phyloP scores from a whole-genome alignment of 2,888 invertebrate species.

The Nebria brevicollis region DNA sequence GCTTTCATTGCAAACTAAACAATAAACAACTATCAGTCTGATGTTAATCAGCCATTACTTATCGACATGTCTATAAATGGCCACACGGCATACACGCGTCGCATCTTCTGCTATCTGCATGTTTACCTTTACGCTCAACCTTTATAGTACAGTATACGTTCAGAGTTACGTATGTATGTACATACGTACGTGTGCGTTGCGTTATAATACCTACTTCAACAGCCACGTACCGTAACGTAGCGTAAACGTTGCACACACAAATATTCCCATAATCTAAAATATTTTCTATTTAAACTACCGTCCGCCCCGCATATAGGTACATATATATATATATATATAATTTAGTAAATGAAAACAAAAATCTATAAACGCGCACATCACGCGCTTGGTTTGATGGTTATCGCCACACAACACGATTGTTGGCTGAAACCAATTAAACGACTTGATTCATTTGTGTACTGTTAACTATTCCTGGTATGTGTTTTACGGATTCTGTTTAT shows the following conservation, averaged over 20 bases:
- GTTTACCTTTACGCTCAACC: not conserved
- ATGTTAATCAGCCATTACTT: conserved; percentile 45
- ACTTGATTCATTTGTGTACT: not conserved
- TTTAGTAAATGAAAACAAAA: not conserved
- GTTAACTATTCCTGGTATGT: conserved; percentile 12
- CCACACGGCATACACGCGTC: conserved; percentile 14
- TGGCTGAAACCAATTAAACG: conserved; percentile 8
- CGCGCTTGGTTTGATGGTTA: conserved; percentile 19
- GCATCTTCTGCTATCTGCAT: not conserved
- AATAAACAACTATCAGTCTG: conserved; percentile 41
- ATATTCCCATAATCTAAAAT: no score
- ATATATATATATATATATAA: no score
- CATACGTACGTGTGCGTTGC: conserved; percentile 2
- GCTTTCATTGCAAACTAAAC: conserved; percentile 10
- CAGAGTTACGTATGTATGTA: not conserved
- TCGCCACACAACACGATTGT: conserved; percentile 6
- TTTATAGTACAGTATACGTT: not conserved
- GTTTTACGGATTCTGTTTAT: conserved; percentile 11
- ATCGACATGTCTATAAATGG: conserved; percentile 40
- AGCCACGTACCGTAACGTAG: not conserved
- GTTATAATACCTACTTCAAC: conserved; percentile 2
- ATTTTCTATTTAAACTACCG: no score
- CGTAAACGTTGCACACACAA: not conserved
- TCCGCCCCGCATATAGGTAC: no score
- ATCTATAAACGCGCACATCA: conserved; percentile 10